Conservation (phyloP, 1,140 invertebrate species). For the Oncopodura yosiiana region DNA sequence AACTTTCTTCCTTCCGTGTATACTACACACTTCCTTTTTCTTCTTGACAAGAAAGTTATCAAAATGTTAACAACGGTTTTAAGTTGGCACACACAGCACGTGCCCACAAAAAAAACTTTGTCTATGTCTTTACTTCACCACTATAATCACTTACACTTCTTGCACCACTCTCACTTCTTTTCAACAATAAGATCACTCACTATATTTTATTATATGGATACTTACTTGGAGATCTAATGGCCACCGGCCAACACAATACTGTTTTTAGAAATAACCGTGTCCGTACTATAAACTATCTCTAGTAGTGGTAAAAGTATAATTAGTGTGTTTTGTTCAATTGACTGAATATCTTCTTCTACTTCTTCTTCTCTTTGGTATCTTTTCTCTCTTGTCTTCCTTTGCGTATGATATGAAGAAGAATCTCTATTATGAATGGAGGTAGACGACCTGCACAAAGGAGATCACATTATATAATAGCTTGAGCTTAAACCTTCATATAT, state of each 20-base stretch:
- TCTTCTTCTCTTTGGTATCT: slow-evolving; percentile 6
- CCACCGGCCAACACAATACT: too few species aligned
- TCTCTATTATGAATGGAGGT: neutral
- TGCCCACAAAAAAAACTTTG: neutral
- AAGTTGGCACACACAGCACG: neutral
- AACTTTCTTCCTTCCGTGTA: slow-evolving; percentile 2
- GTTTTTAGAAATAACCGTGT: neutral
- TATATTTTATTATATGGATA: too few species aligned
- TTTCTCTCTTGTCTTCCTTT: slow-evolving; percentile 3
- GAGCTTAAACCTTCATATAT: neutral
- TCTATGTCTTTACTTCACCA: too few species aligned
- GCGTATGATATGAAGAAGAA: neutral
- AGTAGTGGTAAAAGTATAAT: slow-evolving; percentile 20
- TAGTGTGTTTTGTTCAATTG: slow-evolving; percentile 21
- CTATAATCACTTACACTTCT: too few species aligned
- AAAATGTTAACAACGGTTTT: too few species aligned
- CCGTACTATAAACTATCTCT: neutral
- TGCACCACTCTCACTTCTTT: too few species aligned
- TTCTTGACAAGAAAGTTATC: neutral
- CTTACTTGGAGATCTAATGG: too few species aligned
- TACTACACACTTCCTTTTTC: neutral
- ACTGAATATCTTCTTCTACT: slow-evolving; percentile 25
- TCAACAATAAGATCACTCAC: too few species aligned
- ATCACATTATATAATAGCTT: slow-evolving; percentile 13
- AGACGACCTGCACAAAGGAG: slow-evolving; percentile 26